Base-by-base conservation (phyloP, 2,888 invertebrate genomes). In the Drosophila helvetica region DNA sequence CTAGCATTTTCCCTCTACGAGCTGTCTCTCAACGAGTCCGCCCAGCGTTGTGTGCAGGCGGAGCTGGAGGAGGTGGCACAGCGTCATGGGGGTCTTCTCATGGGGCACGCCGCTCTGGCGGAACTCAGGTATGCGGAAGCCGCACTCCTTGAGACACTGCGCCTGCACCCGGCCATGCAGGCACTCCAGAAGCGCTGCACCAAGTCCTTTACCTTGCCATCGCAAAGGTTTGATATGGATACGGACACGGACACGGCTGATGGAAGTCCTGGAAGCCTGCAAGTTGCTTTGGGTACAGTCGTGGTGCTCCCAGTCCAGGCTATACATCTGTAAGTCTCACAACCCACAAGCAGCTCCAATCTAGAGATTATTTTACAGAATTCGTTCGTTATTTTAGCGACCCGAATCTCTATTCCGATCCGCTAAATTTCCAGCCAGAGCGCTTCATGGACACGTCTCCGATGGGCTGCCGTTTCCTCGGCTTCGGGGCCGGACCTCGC, bases 401-500 rank as follows among this genome's bases (percentile, higher is more conserved):
- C 66, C 62, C 86, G 0, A 57, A 68, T 5, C 17, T 90, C 0
- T 85, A 80, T 59, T 73, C 79, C 0, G 71, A 80, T 0, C 90
- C 90, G 0, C n/a, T 67, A 1, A 56, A 52, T 5, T 90, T 86
- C 51, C 68, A 78, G 19, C 90, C 90, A 0, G 75, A 83, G 25
- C 88, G 90, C 5, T 90, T 90, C 1, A 4, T 72, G 42, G 42
- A 53, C 6, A 38, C 46, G 1, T 59, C 68, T 6, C 59, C 76
- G 1, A 45, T 55, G 1, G 79, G 79, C 42, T 85, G 85, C 30
- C 53, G 78, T 0, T 90, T 90, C 52, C 47, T 90, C 19, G 90
- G 87, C 33, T 90, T 90, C 22, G 90, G 90, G 0, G 90, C 89
- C 18, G 90, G 90, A 1, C 84, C 87, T 5, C 83, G 90, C n/a